Evolutionary conservation across 92 coral and sea anemone genomes (phyloP), one percentile per base, ranked within the genome.

Genomic region (Micromussa lordhowensis): DNA sequence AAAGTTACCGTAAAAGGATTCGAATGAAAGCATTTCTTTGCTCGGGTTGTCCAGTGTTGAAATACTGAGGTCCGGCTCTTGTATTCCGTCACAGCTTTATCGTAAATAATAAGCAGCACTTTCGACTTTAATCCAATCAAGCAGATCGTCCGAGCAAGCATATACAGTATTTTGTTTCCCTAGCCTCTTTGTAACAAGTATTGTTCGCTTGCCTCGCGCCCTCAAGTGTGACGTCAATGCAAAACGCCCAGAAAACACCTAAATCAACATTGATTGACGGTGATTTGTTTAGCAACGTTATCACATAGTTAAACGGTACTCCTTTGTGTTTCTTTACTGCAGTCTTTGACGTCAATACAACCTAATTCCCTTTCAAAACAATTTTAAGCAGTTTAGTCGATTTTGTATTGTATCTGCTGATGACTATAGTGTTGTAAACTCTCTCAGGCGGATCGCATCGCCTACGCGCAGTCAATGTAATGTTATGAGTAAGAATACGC

Each of bases 171-270:
- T 81, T 81, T 66, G 59, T 38, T 66, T 32, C 59, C n/a, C 28
- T 59, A 9, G 28, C 68, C 48, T n/a, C 72, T 74, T 38, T 58
- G 40, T 29, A 74, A 55, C 63, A 19, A 21, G 72, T 59, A 84
- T 74, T 84, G 57, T 84, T 84, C 44, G 11, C 29, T 84, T 57
- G 15, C 40, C 79, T 48, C 81, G 81, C 88, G 26, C 88, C 69
- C 69, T 83, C 30, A 31, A 31, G 53, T 21, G 54, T 84, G 88
- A 84, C 88, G 88, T 84, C 88, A 84, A 14, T 3, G 28, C 35
- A 36, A 10, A 57, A 84, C 88, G 81, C 88, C 88, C 81, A 7
- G 81, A 84, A 31, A 84, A 84, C 88, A 75, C 79, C 78, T 82
- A 38, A 64, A 51, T 66, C 85, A 81, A 64, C 85, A 66, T 68